Percentiles rank a stretch among this genome's conserved stretches.
These are phyloP conservation scores for Sphaerophoria rueppellii DNA, from an alignment of 2,888 invertebrate genomes.

Conservation along the genomic window DNA sequence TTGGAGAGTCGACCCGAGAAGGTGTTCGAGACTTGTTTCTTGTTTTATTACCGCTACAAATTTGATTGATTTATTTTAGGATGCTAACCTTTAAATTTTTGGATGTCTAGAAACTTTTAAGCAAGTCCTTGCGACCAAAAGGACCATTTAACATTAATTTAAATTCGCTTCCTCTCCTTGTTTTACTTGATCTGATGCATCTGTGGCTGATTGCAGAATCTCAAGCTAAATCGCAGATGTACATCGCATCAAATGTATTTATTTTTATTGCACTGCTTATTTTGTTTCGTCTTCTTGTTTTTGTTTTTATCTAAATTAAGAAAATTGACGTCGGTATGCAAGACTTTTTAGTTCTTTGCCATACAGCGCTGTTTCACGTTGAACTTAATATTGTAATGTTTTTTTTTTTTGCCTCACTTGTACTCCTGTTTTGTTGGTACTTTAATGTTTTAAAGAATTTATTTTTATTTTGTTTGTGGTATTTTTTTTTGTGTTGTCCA, in stretches of 20 bases:
- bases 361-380: slow-evolving; percentile 14
- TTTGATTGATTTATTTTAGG: no score
- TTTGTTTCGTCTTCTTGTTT: slow-evolving; percentile 17
- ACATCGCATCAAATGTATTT: slow-evolving; percentile 38
- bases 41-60: no score
- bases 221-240: slow-evolving; percentile 56
- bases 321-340: slow-evolving; percentile 46
- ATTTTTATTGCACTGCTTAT: slow-evolving; percentile 27
- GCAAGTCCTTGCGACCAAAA: neutral
- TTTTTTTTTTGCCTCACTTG: neutral
- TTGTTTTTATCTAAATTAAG: slow-evolving; percentile 63
- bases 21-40: no score
- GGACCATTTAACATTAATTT: neutral
- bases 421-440: neutral
- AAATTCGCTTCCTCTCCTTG: slow-evolving; percentile 5
- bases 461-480: slow-evolving; percentile 7
- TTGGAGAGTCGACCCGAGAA: no score
- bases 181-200: slow-evolving; percentile 56
- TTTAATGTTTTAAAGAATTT: slow-evolving; percentile 13
- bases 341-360: slow-evolving; percentile 40
- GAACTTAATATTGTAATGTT: slow-evolving; percentile 36
- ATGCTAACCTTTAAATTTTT: no score
- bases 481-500: neutral
- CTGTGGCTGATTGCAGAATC: slow-evolving; percentile 66
- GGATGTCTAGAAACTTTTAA: neutral